These are phyloP conservation scores for Philaenus spumarius DNA, from an alignment of 1,140 invertebrate genomes.

Conservation along the genomic window DNA sequence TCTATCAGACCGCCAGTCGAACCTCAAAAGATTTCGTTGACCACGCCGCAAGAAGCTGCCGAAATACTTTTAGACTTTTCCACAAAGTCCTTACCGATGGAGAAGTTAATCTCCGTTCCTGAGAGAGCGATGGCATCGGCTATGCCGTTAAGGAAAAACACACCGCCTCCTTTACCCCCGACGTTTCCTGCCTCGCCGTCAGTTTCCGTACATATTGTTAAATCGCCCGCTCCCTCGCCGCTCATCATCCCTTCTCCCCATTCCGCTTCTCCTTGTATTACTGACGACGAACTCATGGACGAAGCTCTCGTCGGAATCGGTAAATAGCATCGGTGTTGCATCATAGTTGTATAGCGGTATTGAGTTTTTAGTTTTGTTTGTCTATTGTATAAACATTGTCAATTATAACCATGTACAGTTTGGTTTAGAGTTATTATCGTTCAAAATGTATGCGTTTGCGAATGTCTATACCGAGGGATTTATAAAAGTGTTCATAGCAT, in stretches of 20 bases:
- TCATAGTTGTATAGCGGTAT: not conserved
- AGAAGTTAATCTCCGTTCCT: conserved; percentile 23
- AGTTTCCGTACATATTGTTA: conserved; percentile 67
- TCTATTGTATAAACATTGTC: not conserved
- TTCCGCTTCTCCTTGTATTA: conserved; percentile 70
- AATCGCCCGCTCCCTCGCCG: conserved; percentile 66
- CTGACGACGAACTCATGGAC: conserved; percentile 85
- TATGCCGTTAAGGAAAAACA: conserved; percentile 45
- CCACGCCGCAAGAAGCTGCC: conserved; percentile 49
- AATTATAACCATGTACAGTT: not conserved
- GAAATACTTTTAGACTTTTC: conserved; percentile 59
- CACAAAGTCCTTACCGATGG: conserved; percentile 39
- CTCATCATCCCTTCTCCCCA: conserved; percentile 61
- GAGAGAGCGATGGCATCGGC: conserved; percentile 42
- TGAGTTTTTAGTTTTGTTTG: not conserved
- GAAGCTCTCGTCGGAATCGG: conserved; percentile 53
- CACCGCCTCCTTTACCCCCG: conserved; percentile 41
- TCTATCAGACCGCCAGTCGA: conserved; percentile 6
- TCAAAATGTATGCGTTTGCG: no score
- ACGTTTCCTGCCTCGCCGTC: conserved; percentile 55
- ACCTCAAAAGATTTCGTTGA: conserved; percentile 30
- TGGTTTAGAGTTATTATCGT: not conserved
- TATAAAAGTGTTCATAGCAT: no score
- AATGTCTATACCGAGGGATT: no score
- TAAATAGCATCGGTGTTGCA: conserved; percentile 22